A percentile compares a stretch with the other conserved stretches of the same genome.
Evolutionary conservation across 2,797 vertebrate genomes (phyloP).

Genomic region (Sparidentex hasta): DNA sequence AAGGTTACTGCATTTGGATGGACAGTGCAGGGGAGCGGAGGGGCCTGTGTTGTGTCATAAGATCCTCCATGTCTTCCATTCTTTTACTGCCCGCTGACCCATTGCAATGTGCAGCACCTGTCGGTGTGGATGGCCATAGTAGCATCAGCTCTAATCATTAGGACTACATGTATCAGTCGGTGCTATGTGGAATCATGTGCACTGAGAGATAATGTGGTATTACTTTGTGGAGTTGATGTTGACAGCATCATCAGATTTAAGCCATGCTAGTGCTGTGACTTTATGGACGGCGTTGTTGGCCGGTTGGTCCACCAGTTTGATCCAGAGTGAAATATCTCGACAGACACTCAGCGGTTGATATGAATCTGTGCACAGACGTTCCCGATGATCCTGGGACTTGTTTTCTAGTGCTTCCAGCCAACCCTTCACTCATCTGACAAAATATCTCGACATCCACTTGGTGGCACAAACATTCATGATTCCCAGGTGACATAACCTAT

Average conservation of each 20-base stretch:
- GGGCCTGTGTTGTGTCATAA: conserved; percentile 65
- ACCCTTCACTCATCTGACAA: not conserved
- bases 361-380: not conserved
- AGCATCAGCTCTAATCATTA: conserved; percentile 33
- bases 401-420: no score
- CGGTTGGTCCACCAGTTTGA: not conserved
- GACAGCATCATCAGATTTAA: not conserved
- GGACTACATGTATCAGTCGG: not conserved
- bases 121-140: conserved; percentile 12
- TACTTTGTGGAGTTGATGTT: not conserved
- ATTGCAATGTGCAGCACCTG: conserved; percentile 30
- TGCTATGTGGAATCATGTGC: conserved; percentile 19
- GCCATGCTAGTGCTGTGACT: not conserved
- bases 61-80: conserved; percentile 46
- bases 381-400: not conserved
- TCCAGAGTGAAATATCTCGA: not conserved
- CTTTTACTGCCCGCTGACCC: conserved; percentile 30
- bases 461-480: not conserved
- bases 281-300: not conserved
- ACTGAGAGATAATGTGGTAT: conserved; percentile 9
- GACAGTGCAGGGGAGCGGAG: conserved; percentile 16
- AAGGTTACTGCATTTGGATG: conserved; percentile 52
- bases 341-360: not conserved
- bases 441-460: no score
- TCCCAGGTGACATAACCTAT: not conserved